Conservation (phyloP, 2,888 invertebrate genomes). For the Siphonodentalium dalli region DNA sequence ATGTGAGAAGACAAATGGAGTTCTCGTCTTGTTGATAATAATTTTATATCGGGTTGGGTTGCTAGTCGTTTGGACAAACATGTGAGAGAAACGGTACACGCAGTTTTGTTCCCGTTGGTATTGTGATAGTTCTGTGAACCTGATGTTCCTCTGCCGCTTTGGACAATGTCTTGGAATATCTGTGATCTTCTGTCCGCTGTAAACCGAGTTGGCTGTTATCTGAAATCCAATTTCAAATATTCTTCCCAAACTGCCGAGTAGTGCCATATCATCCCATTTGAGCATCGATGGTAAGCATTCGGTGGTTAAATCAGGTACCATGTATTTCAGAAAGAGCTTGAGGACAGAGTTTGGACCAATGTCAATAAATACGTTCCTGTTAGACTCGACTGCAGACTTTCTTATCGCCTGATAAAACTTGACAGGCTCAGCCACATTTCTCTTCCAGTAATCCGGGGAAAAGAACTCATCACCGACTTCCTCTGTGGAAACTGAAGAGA, state of each 20-base stretch:
- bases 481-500: constrained; percentile 32
- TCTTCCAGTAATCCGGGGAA: constrained; percentile 34
- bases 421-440: constrained; percentile 37
- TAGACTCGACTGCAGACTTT: constrained; percentile 6
- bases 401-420: constrained; percentile 31
- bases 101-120: background rate
- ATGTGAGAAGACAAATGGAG: constrained; percentile 34
- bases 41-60: background rate
- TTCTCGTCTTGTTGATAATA: constrained; percentile 9
- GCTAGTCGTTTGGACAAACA: no score
- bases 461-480: constrained; percentile 9
- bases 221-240: constrained; percentile 22
- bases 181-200: constrained; percentile 10
- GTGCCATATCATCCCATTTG: constrained; percentile 14
- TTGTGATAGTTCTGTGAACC: constrained; percentile 1
- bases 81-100: no score
- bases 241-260: constrained; percentile 11
- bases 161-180: constrained; percentile 27
- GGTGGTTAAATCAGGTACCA: constrained; percentile 14
- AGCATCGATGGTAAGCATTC: constrained; percentile 19
- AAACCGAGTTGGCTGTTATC: no score
- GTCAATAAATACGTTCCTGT: constrained; percentile 35
- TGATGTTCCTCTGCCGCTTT: no score
- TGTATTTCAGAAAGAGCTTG: constrained; percentile 28
- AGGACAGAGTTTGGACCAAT: constrained; percentile 44